A percentile compares a stretch with the other conserved stretches of the same genome.
phyloP scores from a whole-genome alignment of 2,888 invertebrate species.

The Megastigmus dorsalis region DNA sequence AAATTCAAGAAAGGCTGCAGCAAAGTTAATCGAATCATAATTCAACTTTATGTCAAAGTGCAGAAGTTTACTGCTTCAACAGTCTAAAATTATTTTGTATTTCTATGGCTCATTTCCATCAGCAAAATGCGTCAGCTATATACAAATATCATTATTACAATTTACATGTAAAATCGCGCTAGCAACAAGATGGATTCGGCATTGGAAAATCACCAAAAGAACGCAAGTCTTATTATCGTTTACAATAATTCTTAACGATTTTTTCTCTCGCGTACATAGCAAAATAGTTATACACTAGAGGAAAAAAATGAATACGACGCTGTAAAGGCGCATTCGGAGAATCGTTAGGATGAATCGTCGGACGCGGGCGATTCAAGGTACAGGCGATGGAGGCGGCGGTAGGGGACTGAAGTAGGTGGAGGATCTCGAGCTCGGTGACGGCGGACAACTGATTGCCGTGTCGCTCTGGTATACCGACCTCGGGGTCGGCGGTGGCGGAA shows the following conservation, averaged over 20 bases:
- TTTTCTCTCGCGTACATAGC: background rate
- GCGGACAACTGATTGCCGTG: slow-evolving; percentile 79
- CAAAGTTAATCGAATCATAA: too few relatives aligned
- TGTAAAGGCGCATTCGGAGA: background rate
- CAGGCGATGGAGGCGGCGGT: slow-evolving; percentile 91
- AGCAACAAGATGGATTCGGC: background rate
- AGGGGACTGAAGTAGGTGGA: slow-evolving; percentile 87
- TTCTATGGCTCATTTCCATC: background rate
- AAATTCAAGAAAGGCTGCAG: too few relatives aligned
- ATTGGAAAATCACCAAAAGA: background rate
- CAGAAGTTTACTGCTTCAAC: background rate
- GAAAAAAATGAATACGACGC: background rate
- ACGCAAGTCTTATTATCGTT: background rate
- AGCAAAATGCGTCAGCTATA: background rate
- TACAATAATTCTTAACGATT: too few relatives aligned
- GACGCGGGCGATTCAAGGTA: slow-evolving; percentile 47
- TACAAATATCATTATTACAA: background rate
- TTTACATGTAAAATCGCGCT: background rate
- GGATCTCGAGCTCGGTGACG: slow-evolving; percentile 82
- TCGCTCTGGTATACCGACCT: slow-evolving; percentile 85
- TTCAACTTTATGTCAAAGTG: background rate
- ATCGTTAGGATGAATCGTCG: slow-evolving; percentile 15
- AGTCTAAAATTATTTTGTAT: background rate
- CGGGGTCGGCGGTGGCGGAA: slow-evolving; percentile 86
- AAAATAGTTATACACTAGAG: background rate